Evolutionary conservation across 2,888 invertebrate genomes (phyloP).

Genomic region (Eupsilia transversa): DNA sequence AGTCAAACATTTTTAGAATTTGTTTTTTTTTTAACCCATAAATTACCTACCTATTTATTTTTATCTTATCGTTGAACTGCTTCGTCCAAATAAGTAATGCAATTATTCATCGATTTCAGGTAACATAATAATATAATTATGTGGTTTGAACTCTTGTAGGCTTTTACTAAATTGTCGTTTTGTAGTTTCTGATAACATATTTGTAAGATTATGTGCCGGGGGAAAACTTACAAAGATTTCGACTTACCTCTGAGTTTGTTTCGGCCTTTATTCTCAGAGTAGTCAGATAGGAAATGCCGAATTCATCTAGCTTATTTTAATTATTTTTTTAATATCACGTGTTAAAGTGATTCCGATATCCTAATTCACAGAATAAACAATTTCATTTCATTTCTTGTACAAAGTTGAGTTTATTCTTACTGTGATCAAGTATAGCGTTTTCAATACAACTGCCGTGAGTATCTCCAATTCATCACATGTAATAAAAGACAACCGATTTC

Average conservation of each 20-base stretch:
- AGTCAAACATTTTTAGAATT: not conserved
- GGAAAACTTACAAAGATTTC: too few relatives aligned
- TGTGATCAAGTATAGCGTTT: constrained; percentile 25
- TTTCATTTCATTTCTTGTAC: too few relatives aligned
- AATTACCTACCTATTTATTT: not conserved
- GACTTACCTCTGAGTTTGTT: too few relatives aligned
- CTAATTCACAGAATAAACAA: too few relatives aligned
- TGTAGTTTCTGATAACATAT: not conserved
- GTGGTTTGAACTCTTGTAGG: not conserved
- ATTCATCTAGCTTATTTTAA: too few relatives aligned
- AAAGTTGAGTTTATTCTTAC: constrained; percentile 4
- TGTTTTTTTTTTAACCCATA: too few relatives aligned
- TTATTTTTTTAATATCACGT: too few relatives aligned
- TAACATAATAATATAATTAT: not conserved
- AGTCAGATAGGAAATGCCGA: too few relatives aligned
- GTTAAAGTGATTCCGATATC: too few relatives aligned
- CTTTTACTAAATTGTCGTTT: not conserved
- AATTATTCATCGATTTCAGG: not conserved
- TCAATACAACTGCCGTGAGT: constrained; percentile 20
- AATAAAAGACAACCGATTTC: constrained; percentile 44
- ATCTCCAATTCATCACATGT: constrained; percentile 22
- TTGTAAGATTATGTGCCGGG: not conserved
- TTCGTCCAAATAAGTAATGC: not conserved
- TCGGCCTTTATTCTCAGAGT: too few relatives aligned
- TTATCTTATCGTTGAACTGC: not conserved